Percentiles rank a stretch among this genome's conserved stretches.
phyloP scores from a whole-genome alignment of 2,888 invertebrate species.

The Zygogramma bicolorata region DNA sequence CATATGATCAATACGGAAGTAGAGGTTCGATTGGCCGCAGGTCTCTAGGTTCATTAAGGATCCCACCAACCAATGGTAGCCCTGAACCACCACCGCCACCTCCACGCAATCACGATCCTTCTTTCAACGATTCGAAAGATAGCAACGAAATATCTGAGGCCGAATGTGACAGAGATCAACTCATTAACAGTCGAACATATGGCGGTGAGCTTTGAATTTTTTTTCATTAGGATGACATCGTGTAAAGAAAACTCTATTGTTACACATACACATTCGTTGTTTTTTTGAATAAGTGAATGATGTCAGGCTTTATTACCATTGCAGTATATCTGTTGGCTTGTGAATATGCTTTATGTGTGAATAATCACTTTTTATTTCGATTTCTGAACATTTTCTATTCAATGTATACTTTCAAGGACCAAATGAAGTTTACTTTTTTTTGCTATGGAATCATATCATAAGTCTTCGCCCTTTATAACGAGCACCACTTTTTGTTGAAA shows the following conservation, averaged over 20 bases:
- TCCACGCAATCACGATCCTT: constrained; percentile 85
- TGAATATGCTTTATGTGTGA: not conserved
- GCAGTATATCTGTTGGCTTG: not conserved
- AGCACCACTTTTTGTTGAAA: too few species aligned
- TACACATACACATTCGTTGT: not conserved
- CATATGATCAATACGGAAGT: constrained; percentile 91
- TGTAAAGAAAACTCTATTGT: not conserved
- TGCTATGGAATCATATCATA: too few species aligned
- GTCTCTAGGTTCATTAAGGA: constrained; percentile 69
- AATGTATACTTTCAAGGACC: not conserved
- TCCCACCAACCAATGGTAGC: constrained; percentile 71
- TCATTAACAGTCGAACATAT: constrained; percentile 83
- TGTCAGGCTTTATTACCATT: constrained; percentile 23
- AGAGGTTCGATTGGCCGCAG: constrained; percentile 81
- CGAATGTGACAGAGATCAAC: constrained; percentile 88
- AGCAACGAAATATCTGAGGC: constrained; percentile 95
- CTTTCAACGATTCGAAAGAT: constrained; percentile 93
- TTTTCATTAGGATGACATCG: too few species aligned
- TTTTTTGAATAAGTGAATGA: constrained; percentile 11
- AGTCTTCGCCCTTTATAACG: too few species aligned
- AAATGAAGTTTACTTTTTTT: not conserved
- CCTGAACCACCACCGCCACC: constrained; percentile 80
- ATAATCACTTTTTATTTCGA: not conserved
- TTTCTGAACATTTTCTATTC: not conserved
- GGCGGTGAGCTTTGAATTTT: constrained; percentile 75